phyloP scores from a whole-genome alignment of 1,140 invertebrate genomes.

The Orchestia grillus region DNA sequence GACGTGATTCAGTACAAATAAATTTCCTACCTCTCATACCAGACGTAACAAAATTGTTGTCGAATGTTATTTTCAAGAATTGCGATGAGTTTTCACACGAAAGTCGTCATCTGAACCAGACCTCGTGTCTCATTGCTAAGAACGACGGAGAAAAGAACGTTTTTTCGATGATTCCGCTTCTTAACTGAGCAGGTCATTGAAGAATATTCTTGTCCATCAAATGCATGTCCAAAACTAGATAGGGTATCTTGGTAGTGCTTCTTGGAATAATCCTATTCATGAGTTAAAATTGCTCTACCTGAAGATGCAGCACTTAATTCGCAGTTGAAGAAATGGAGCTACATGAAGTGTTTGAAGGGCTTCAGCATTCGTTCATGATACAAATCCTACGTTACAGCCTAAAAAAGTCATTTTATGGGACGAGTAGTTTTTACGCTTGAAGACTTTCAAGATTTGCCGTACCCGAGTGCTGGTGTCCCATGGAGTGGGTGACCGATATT shows the following conservation, averaged over 20 bases:
- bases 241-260: not conserved
- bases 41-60: not conserved
- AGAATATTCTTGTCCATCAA: not conserved
- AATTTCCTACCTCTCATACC: not conserved
- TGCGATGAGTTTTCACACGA: not conserved
- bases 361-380: not conserved
- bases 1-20: not conserved
- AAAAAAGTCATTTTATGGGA: not conserved
- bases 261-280: not conserved
- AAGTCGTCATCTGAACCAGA: not conserved
- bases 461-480: not conserved
- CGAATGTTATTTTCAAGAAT: not conserved
- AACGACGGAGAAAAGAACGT: not conserved
- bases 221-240: not conserved
- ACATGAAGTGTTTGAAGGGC: not conserved
- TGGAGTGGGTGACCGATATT: not conserved
- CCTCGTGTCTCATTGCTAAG: not conserved
- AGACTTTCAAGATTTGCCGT: not conserved
- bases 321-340: not conserved
- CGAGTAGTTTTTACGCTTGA: not conserved
- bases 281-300: not conserved
- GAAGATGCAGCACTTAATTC: not conserved
- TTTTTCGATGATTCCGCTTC: not conserved
- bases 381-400: not conserved
- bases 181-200: not conserved